Base-by-base conservation (phyloP, 92 coral and sea anemone species). In the Chrysogorgia sp. region DNA sequence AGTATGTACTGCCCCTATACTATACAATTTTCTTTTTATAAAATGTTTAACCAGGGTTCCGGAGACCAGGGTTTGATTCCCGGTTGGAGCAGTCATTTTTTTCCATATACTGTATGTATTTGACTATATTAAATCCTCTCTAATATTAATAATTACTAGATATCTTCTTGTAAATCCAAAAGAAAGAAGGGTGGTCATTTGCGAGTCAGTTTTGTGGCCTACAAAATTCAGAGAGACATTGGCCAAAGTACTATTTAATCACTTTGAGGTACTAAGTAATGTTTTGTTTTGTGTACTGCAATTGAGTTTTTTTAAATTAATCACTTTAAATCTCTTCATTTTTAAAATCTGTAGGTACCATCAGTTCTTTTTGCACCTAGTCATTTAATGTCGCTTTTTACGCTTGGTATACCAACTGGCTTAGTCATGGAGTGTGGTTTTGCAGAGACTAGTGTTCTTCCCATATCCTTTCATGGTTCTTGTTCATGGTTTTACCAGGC, bases 101-200 rank as follows among this genome's bases (percentile, higher is more conserved):
- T n/a, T n/a, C n/a, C n/a, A n/a, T n/a, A n/a, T n/a, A n/a, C n/a
- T n/a, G n/a, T n/a, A n/a, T n/a, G n/a, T n/a, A n/a, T n/a, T n/a
- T n/a, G n/a, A n/a, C n/a, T n/a, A n/a, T n/a, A n/a, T n/a, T n/a
- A n/a, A n/a, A n/a, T n/a, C n/a, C n/a, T n/a, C n/a, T 37, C 12
- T 5, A 37, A 47, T 15, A 47, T 47, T 47, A 7, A 12, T 47
- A n/a, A 15, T 37, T 20, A 29, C 17, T 23, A 94, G 98, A 53
- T 91, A 94, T 75, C 91, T 94, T 57, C 91, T 94, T 79, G 98
- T 94, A 24, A 94, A 94, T 58, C 98, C 98, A 65, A 87, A 90
- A 37, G 97, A 94, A 76, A 86, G 98, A 35, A 67, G 98, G 34
- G 98, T 94, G 34, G 91, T 94, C 3, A 76, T 94, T 43, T 94